These are phyloP conservation scores for Orientallactaga bullata DNA, from an alignment of 2,113 vertebrate species.

Conservation along the genomic window DNA sequence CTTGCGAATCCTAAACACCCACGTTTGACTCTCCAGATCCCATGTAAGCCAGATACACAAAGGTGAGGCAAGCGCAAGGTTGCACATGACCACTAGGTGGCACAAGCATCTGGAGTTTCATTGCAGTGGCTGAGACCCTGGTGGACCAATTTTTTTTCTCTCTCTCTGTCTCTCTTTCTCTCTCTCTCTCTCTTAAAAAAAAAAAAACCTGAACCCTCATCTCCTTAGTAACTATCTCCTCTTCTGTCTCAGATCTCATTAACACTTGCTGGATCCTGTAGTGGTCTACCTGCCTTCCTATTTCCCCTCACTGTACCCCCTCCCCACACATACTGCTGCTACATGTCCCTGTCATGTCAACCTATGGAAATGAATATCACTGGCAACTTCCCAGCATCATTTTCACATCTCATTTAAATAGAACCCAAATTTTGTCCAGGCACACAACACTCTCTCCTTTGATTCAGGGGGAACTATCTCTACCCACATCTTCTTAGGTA, in stretches of 20 bases:
- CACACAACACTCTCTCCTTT: background rate
- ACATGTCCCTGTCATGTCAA: background rate
- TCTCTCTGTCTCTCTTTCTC: no score
- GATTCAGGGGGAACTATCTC: background rate
- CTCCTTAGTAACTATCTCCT: background rate
- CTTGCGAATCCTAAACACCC: no score
- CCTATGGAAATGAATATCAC: background rate
- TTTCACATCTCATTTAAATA: background rate
- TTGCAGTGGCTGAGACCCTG: no score
- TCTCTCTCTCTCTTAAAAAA: no score
- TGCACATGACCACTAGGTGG: no score
- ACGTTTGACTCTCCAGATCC: no score
- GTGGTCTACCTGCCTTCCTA: background rate
- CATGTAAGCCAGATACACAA: no score
- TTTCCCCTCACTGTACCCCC: fast-evolving
- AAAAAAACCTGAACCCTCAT: background rate
- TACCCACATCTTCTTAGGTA: background rate
- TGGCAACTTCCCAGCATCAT: background rate
- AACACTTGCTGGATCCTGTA: background rate
- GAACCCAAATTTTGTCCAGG: background rate
- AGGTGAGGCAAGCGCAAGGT: no score
- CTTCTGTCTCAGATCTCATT: background rate
- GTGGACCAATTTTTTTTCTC: no score
- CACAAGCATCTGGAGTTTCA: no score
- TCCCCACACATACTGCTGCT: fast-evolving